Evolutionary conservation across 2,113 vertebrate species (phyloP).

Genomic region (Notechis scutatus): DNA sequence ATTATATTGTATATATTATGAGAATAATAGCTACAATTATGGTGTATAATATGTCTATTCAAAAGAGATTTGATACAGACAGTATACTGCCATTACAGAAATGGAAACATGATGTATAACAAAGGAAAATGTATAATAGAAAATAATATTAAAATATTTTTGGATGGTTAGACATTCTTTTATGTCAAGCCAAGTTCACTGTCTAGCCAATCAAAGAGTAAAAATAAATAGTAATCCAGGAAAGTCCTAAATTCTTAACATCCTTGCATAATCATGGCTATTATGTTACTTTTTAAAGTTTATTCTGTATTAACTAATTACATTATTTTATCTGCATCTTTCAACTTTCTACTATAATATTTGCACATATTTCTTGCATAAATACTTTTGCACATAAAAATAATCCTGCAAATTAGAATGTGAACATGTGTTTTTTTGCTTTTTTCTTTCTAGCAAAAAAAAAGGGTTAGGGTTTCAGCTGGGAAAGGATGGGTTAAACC

Average conservation of each 20-base stretch:
- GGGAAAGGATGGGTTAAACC: background rate
- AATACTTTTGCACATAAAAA: background rate
- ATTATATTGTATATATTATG: too few species aligned
- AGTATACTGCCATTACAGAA: too few species aligned
- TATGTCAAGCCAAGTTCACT: conserved; percentile 39
- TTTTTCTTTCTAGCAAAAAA: background rate
- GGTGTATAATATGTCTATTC: too few species aligned
- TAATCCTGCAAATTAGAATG: background rate
- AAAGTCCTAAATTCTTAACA: background rate
- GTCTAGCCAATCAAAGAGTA: conserved; percentile 32
- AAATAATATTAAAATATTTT: background rate
- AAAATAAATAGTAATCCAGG: background rate
- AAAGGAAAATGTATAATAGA: too few species aligned
- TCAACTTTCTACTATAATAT: background rate
- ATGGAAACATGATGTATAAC: too few species aligned
- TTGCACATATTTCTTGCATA: background rate
- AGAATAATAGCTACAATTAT: too few species aligned
- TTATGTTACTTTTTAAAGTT: background rate
- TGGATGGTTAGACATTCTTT: conserved; percentile 43
- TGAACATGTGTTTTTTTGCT: background rate
- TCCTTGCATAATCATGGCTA: background rate
- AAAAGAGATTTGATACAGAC: too few species aligned
- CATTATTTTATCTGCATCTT: background rate
- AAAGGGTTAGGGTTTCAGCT: background rate
- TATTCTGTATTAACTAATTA: background rate